Evolutionary conservation across 2,888 invertebrate species (phyloP), one percentile per base, ranked within the genome.

Genomic region (Sesia apiformis): DNA sequence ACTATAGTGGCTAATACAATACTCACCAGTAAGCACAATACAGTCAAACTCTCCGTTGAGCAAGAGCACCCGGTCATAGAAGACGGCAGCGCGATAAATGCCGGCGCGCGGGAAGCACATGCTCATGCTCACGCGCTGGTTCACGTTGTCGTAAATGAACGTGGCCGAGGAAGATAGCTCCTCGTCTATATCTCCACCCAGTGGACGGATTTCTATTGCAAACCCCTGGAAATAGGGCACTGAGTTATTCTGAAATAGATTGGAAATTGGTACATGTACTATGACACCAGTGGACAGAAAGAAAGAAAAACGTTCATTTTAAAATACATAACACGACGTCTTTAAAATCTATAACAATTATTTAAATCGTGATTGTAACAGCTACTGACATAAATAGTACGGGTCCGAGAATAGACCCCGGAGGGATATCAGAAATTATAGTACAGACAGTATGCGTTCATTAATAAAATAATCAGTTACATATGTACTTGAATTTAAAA

Each of bases 11-110:
- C 5, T 23, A 7, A 5, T 41, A 5, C 7, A 1, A 41, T 39
- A 61, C 93, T 90, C 83, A 96, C 96, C 94, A 68, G 95, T 96
- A 54, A 97, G 91, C 51, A 97, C 97, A 70, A 98, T 95, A 71
- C 97, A 95, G 82, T 96, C 96, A 72, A 97, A 97, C 78, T 96
- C 95, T 40, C 97, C 97, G 74, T 97, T 96, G 67, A 95, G 95
- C 68, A 97, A 85, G 72, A 93, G 92, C 58, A 92, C 91, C 51
- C 93, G 93, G 56, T 93, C 91, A 74, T 95, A 95, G 67, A 92
- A 92, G 53, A 97, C 94, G 8, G 92, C 92, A 55, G 96, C 96
- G 69, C 94, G 93, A 84, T 94, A 96, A 71, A 96, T 95, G 53
- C 96, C 96, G 60, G 96, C 94, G 64, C 92, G 91, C 41, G 94